These are phyloP conservation scores for Itoplectis maculator DNA, from an alignment of 2,888 invertebrate genomes.

Conservation along the genomic window DNA sequence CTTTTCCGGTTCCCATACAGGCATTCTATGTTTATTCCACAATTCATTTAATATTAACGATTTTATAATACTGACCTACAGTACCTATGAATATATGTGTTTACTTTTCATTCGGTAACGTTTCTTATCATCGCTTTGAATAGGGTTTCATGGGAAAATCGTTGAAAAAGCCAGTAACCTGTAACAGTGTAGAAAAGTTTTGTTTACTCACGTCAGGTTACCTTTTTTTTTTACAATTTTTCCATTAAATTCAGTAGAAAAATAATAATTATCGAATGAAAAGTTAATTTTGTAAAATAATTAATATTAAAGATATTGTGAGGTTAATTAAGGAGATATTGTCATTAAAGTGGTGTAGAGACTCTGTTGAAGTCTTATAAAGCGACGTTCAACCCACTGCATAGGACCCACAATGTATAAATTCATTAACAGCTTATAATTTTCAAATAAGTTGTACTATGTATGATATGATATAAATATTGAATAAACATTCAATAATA, in stretches of 20 bases:
- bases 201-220: too few relatives aligned
- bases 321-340: neutral
- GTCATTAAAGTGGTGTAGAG: neutral
- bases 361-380: conserved; percentile 10
- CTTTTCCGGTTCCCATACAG: neutral
- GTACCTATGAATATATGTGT: conserved; percentile 18
- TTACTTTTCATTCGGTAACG: neutral
- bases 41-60: conserved; percentile 16
- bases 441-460: conserved; percentile 51
- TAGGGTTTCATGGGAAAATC: neutral
- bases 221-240: neutral
- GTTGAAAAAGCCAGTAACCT: neutral
- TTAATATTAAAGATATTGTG: conserved; percentile 26
- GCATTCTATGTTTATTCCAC: neutral
- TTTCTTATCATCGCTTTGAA: neutral
- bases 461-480: conserved; percentile 62
- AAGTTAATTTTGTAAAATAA: conserved; percentile 23
- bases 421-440: conserved; percentile 55
- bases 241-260: neutral
- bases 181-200: too few relatives aligned
- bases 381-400: conserved; percentile 20
- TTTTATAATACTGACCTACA: conserved; percentile 21
- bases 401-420: conserved; percentile 30
- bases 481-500: conserved; percentile 50
- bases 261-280: conserved; percentile 2